Base-by-base conservation (phyloP, 2,797 vertebrate genomes). In the Lacerta viridis region DNA sequence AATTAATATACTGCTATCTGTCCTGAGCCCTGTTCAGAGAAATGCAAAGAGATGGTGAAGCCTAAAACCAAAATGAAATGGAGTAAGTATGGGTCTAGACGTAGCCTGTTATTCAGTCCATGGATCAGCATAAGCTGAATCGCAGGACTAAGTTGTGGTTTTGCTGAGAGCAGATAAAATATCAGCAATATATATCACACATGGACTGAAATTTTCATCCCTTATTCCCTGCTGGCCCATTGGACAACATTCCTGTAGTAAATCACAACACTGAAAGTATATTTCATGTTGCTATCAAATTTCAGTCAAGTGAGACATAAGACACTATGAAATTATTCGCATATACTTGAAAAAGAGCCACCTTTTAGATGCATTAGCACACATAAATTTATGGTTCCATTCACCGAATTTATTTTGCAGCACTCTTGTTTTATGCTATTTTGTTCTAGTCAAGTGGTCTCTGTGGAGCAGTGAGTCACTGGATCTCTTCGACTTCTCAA, bases 331-430 rank as follows among this genome's bases (percentile, higher is more conserved):
- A 64, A 84, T 33, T 11, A 66, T 74, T 74, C 29, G 36, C 41
- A 85, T 82, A 92, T 89, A 81, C 27, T 83, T 77, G 17, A 84
- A 87, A 92, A 91, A 80, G 25, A 80, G 39, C 5, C 74, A 87
- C 90, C 59, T 82, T 87, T 93, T 84, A 84, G 80, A 88, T 68
- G 86, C 86, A 88, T 4, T 68, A 41, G 86, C 3, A 18, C n/a
- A 36, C 86, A 77, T 87, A 87, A 92, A 91, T 80, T 18, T 72
- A 41, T 75, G 0, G 2, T 85, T 68, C 77, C 43, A 1, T 86
- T 90, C 90, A 74, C 82, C 71, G 80, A 90, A 88, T 83, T 41
- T 83, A 80, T 76, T 68, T 83, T 43, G 66, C 84, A 91, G 79
- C 36, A 2, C 5, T 50, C 75, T 64, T 29, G 61, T 74, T 87